A percentile compares a stretch with the other conserved stretches of the same genome.
Conservation (phyloP, 2,797 vertebrate genomes). For the Lepilemur septentrionalis region DNA sequence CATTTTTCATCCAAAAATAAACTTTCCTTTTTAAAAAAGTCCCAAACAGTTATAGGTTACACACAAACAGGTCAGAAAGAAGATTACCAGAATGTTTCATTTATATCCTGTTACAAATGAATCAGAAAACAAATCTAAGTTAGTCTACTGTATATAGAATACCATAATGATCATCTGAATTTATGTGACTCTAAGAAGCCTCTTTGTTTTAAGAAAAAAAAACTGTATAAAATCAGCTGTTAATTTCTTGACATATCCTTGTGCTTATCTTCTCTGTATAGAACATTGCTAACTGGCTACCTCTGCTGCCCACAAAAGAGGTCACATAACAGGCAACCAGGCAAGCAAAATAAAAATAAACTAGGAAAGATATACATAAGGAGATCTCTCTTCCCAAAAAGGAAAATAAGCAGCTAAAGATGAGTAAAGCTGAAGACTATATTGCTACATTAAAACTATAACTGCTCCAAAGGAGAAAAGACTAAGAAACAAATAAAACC, state of each 20-base stretch:
- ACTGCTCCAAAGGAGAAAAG: neutral
- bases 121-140: neutral
- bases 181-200: neutral
- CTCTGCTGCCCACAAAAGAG: neutral
- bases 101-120: neutral
- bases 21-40: neutral
- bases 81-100: neutral
- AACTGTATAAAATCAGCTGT: neutral
- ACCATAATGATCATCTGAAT: neutral
- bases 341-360: conserved; percentile 24
- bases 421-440: neutral
- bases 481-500: neutral
- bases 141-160: neutral
- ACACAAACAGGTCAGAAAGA: neutral
- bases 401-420: neutral
- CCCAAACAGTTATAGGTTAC: neutral
- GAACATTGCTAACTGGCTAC: conserved; percentile 16
- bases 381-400: neutral
- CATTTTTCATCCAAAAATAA: conserved; percentile 29
- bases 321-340: neutral
- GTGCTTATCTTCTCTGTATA: neutral
- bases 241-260: neutral
- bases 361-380: neutral
- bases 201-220: neutral
- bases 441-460: neutral